Conservation (phyloP, 2,797 vertebrate species). For the Selene dorsalis region DNA sequence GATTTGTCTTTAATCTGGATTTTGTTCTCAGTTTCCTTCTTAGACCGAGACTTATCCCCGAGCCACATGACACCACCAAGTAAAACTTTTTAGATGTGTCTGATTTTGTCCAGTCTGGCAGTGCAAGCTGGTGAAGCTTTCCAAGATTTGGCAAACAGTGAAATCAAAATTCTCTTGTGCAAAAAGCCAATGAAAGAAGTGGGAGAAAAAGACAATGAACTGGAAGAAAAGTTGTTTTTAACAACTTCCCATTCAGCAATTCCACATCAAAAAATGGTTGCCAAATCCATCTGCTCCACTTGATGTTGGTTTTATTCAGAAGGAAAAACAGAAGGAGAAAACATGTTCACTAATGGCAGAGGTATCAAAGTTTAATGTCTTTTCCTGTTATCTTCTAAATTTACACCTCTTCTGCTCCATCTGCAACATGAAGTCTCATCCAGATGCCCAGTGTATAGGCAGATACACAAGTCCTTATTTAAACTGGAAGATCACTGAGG, state of each 20-base stretch:
- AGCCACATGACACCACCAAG: constrained; percentile 6
- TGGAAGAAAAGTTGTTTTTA: constrained; percentile 36
- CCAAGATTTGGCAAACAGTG: constrained; percentile 27
- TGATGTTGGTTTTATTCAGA: constrained; percentile 12
- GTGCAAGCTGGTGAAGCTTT: constrained; percentile 31
- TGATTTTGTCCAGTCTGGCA: constrained; percentile 38
- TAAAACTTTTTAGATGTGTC: constrained; percentile 17
- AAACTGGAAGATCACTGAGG: no score
- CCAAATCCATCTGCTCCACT: constrained; percentile 4
- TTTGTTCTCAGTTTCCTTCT: constrained; percentile 7
- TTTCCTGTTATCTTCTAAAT: constrained; percentile 5
- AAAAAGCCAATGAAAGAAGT: constrained; percentile 18
- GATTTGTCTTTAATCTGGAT: constrained; percentile 7
- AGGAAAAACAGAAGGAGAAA: constrained; percentile 1
- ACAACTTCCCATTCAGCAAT: constrained; percentile 34
- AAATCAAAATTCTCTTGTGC: constrained; percentile 25
- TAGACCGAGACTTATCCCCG: constrained; percentile 9
- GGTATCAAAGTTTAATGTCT: background rate
- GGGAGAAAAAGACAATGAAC: constrained; percentile 31
- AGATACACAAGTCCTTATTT: no score
- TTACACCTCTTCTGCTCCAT: background rate
- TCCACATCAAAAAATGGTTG: constrained; percentile 4
- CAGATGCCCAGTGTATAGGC: no score
- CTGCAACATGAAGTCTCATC: no score
- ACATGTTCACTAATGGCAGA: background rate